A percentile compares a stretch with the other conserved stretches of the same genome.
These are phyloP conservation scores for Polia nebulosa DNA, from an alignment of 2,888 invertebrate species.

Conservation along the genomic window DNA sequence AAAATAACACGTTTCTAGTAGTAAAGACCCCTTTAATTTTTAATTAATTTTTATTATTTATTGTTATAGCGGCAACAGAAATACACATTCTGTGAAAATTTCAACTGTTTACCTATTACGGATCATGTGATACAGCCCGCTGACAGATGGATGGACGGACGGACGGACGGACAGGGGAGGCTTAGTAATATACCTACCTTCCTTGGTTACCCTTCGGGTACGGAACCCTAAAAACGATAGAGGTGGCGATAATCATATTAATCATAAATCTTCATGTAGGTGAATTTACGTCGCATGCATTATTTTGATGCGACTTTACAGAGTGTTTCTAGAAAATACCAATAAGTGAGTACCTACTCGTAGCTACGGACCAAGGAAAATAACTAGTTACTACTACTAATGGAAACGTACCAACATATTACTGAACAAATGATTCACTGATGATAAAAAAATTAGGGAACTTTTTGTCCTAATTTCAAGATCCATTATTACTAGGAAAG, in stretches of 20 bases:
- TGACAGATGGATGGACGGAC: too few relatives aligned
- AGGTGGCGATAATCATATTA: slow-evolving; percentile 23
- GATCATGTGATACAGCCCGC: too few relatives aligned
- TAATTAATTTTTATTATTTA: too few relatives aligned
- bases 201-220: too few relatives aligned
- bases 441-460: neutral
- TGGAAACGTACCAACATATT: neutral
- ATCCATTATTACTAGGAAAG: neutral
- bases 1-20: too few relatives aligned
- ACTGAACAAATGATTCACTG: slow-evolving; percentile 1
- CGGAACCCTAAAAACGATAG: slow-evolving; percentile 5
- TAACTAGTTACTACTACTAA: neutral
- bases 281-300: neutral
- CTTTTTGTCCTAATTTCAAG: slow-evolving; percentile 8
- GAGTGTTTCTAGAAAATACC: neutral
- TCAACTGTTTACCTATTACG: too few relatives aligned
- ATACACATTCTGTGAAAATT: too few relatives aligned
- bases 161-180: too few relatives aligned
- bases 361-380: too few relatives aligned
- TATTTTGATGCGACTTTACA: slow-evolving; percentile 2
- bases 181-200: too few relatives aligned
- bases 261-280: slow-evolving; percentile 12
- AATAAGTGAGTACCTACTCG: neutral
- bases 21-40: too few relatives aligned
- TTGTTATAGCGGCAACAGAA: too few relatives aligned